phyloP scores from a whole-genome alignment of 1,140 invertebrate species.

The Coboldia fuscipes region DNA sequence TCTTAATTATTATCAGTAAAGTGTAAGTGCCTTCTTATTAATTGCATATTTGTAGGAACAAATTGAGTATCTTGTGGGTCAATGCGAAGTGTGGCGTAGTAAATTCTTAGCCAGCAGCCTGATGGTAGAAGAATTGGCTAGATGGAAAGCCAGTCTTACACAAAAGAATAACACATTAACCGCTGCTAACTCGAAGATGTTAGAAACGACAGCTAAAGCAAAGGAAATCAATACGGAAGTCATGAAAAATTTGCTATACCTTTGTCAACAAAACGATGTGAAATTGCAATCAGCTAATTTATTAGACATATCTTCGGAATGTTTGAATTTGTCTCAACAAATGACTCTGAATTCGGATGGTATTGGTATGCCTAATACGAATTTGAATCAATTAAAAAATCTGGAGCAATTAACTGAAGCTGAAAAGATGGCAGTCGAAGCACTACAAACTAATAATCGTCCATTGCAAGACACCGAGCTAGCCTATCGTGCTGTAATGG shows the following conservation, averaged over 20 bases:
- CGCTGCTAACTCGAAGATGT: constrained; percentile 44
- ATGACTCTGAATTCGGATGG: constrained; percentile 18
- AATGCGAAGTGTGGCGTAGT: constrained; percentile 88
- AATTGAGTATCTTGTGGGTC: constrained; percentile 75
- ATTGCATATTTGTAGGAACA: constrained; percentile 35
- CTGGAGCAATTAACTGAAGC: constrained; percentile 15
- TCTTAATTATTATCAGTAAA: neutral
- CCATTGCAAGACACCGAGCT: constrained; percentile 18
- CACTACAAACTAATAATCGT: constrained; percentile 16
- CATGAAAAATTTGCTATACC: constrained; percentile 33
- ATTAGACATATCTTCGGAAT: constrained; percentile 20
- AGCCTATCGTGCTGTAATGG: constrained; percentile 16
- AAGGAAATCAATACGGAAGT: constrained; percentile 45
- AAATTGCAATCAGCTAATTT: constrained; percentile 21
- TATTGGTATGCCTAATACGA: constrained; percentile 16
- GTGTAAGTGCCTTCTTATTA: neutral
- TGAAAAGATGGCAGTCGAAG: constrained; percentile 12
- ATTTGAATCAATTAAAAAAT: constrained; percentile 11
- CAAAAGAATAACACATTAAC: constrained; percentile 53
- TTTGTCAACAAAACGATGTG: constrained; percentile 14
- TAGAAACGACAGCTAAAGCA: constrained; percentile 49
- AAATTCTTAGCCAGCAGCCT: constrained; percentile 87
- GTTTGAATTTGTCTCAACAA: constrained; percentile 15
- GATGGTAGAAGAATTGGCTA: constrained; percentile 73
- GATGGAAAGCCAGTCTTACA: constrained; percentile 59